Percentiles rank a stretch among this genome's conserved stretches.
phyloP scores from a whole-genome alignment of 2,797 vertebrate genomes.

The Strix occidentalis region DNA sequence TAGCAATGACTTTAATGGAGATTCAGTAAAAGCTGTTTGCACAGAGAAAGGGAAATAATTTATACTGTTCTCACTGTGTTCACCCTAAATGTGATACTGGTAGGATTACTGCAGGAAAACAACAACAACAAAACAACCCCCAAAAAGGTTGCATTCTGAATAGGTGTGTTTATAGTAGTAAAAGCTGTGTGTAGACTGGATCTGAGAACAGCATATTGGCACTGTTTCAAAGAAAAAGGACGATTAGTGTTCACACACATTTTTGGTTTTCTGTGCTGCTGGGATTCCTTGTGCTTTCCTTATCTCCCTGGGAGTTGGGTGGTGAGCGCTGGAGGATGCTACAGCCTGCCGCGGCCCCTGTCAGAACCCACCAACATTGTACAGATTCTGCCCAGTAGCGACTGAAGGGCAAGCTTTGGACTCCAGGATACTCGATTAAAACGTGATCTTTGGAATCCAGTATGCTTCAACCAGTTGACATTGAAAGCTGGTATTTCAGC shows the following conservation, averaged over 20 bases:
- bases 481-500: background rate
- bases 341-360: rapidly evolving
- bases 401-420: background rate
- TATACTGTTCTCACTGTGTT: background rate
- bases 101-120: background rate
- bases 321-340: background rate
- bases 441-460: background rate
- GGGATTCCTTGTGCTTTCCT: background rate
- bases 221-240: background rate
- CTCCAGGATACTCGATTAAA: background rate
- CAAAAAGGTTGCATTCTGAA: background rate
- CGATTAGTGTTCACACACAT: rapidly evolving
- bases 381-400: background rate
- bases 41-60: background rate
- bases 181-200: background rate
- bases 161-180: background rate
- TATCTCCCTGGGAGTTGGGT: background rate
- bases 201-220: background rate
- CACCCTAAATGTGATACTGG: background rate
- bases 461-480: background rate
- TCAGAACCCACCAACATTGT: background rate
- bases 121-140: background rate
- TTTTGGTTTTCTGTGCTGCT: background rate
- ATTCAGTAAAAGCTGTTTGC: background rate
- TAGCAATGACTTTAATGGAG: background rate